Evolutionary conservation across 2,113 vertebrate genomes (phyloP), one percentile per base, ranked within the genome.

Genomic region (Syngnathus floridae): DNA sequence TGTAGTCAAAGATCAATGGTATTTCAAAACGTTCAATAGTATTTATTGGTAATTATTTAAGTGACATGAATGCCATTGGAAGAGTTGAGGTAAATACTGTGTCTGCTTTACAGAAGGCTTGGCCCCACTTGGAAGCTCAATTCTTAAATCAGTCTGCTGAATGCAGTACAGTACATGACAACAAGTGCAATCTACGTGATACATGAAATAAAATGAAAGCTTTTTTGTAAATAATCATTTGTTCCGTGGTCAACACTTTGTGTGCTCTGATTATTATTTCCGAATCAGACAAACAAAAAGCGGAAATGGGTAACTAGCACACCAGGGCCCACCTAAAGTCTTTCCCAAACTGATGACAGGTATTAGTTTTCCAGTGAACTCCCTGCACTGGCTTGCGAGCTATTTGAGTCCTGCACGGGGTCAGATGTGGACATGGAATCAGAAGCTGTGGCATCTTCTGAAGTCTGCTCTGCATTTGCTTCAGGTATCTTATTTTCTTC

Each of bases 401-500:
- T 26, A n/a, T 78, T 45, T 65, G 74, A 76, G 76, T 79, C 76
- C 52, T 65, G 69, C 36, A 74, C 65, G 4, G 49, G 26, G 38
- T 31, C 43, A 46, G 76, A 38, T 26, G 75, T 38, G n/a, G 78
- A 46, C 62, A 77, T 57, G 51, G 5, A 37, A 38, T 66, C 51
- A 17, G 46, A 51, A 57, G 70, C 26, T 36, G 31, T 60, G 35
- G 78, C 72, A 31, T 77, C 72, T 71, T 73, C 62, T 56, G 3
- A 59, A 61, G 57, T 74, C 49, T 74, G 55, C 9, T 69, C 52
- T 11, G 64, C 78, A 76, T 17, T 88, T 0, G 64, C 57, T 22
- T 67, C 36, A 7, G 60, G 12, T 5, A 83, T 84, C 3, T 86
- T 91, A 7, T 96, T 94, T 3, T 96, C 93, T 13, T 98, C 97